phyloP scores from a whole-genome alignment of 1,140 invertebrate species.

The Orchesella cincta region DNA sequence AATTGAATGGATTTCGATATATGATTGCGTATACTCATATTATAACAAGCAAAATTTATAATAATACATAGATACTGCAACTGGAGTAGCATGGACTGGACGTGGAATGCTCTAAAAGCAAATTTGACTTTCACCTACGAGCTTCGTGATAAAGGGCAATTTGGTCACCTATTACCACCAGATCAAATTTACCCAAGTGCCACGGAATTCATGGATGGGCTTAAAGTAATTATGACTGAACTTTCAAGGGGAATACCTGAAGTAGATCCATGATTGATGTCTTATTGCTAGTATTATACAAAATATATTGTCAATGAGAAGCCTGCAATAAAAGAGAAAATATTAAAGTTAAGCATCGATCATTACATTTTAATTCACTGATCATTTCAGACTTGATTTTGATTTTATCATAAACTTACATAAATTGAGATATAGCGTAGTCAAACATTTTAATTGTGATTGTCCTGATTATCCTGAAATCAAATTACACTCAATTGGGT shows the following conservation, averaged over 20 bases:
- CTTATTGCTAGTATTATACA: too few relatives aligned
- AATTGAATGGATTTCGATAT: not conserved
- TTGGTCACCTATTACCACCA: slow-evolving; percentile 7
- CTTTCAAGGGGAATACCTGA: slow-evolving; percentile 11
- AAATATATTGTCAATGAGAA: too few relatives aligned
- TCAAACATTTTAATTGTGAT: too few relatives aligned
- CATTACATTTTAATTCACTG: too few relatives aligned
- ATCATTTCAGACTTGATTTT: too few relatives aligned
- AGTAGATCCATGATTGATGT: not conserved
- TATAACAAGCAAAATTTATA: not conserved
- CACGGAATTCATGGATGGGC: slow-evolving; percentile 28
- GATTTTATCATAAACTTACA: too few relatives aligned
- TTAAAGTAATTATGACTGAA: not conserved
- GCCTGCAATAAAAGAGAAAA: too few relatives aligned
- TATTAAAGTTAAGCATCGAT: too few relatives aligned
- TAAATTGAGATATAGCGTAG: too few relatives aligned
- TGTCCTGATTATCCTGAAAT: too few relatives aligned
- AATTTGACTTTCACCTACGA: slow-evolving; percentile 36
- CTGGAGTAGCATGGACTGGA: slow-evolving; percentile 35
- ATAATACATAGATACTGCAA: slow-evolving; percentile 34
- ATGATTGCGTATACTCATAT: too few relatives aligned
- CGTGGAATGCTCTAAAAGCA: slow-evolving; percentile 24
- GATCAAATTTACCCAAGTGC: slow-evolving; percentile 13
- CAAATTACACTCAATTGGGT: too few relatives aligned
- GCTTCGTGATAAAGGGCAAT: slow-evolving; percentile 37